Conservation (phyloP, 2,113 vertebrate genomes). For the Eretmochelys imbricata region DNA sequence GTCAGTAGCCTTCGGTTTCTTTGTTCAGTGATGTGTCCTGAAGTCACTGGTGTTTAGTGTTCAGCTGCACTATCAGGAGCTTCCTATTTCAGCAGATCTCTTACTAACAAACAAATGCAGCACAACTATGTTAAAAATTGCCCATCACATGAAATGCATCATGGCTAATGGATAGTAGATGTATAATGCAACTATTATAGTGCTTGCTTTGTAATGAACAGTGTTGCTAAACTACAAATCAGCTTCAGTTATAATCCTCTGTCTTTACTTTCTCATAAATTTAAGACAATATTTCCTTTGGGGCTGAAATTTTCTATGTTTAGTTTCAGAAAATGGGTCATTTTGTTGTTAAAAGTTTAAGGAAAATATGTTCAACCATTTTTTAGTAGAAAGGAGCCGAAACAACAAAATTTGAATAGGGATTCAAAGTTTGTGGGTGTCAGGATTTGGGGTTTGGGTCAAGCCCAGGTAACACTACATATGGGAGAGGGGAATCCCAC, state of each 20-base stretch:
- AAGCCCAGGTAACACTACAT: not conserved
- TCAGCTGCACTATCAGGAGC: not conserved
- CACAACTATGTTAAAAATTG: not conserved
- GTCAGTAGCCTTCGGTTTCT: constrained; percentile 12
- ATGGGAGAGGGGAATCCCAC: not conserved
- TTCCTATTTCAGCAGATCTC: constrained; percentile 7
- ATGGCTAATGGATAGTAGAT: not conserved
- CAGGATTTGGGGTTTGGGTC: not conserved
- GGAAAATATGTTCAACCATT: not conserved
- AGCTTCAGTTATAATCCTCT: not conserved
- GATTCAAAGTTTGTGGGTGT: not conserved
- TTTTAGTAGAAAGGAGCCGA: not conserved
- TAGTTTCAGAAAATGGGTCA: not conserved
- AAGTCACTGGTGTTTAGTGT: not conserved
- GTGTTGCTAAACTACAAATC: not conserved
- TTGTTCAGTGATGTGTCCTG: not conserved
- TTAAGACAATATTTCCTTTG: not conserved
- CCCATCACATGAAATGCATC: not conserved
- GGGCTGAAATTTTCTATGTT: not conserved
- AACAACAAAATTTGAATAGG: not conserved
- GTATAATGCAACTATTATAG: not conserved
- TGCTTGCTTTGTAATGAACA: not conserved
- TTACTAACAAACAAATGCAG: not conserved
- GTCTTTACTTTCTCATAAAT: not conserved
- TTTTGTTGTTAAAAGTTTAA: not conserved